phyloP scores from a whole-genome alignment of 2,888 invertebrate genomes.

The Gymnocheta viridis region DNA sequence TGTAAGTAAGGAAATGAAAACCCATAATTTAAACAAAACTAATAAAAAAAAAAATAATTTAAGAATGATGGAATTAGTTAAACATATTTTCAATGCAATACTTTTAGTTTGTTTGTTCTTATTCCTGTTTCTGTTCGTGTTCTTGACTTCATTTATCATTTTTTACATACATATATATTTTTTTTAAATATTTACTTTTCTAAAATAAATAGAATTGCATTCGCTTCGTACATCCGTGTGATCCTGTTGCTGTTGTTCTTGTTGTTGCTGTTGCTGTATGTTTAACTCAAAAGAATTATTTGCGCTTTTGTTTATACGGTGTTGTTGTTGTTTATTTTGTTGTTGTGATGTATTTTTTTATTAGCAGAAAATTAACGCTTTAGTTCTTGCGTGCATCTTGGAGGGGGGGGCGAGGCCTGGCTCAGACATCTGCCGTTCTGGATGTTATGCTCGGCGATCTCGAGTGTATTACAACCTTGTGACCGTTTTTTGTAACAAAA shows the following conservation, averaged over 20 bases:
- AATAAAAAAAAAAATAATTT: background rate
- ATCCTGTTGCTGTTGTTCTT: constrained; percentile 3
- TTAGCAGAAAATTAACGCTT: constrained; percentile 73
- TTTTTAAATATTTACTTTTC: background rate
- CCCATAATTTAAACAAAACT: background rate
- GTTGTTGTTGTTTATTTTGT: constrained; percentile 70
- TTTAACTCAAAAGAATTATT: constrained; percentile 70
- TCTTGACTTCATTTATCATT: constrained; percentile 45
- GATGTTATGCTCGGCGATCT: constrained; percentile 93
- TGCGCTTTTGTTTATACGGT: constrained; percentile 66
- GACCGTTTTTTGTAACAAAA: constrained; percentile 92
- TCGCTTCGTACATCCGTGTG: constrained; percentile 9
- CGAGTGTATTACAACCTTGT: constrained; percentile 94
- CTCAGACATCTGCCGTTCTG: constrained; percentile 92
- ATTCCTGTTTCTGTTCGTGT: too few species aligned
- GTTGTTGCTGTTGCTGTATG: constrained; percentile 60
- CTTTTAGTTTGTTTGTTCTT: constrained; percentile 54
- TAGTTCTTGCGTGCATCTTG: constrained; percentile 83
- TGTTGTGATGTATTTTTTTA: constrained; percentile 70
- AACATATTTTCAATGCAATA: constrained; percentile 56
- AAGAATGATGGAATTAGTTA: constrained; percentile 24
- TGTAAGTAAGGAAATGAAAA: background rate
- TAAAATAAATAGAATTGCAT: background rate
- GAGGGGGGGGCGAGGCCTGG: constrained; percentile 89
- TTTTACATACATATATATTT: constrained; percentile 37